Evolutionary conservation across 2,113 vertebrate genomes (phyloP).

Genomic region (Clinocottus analis): DNA sequence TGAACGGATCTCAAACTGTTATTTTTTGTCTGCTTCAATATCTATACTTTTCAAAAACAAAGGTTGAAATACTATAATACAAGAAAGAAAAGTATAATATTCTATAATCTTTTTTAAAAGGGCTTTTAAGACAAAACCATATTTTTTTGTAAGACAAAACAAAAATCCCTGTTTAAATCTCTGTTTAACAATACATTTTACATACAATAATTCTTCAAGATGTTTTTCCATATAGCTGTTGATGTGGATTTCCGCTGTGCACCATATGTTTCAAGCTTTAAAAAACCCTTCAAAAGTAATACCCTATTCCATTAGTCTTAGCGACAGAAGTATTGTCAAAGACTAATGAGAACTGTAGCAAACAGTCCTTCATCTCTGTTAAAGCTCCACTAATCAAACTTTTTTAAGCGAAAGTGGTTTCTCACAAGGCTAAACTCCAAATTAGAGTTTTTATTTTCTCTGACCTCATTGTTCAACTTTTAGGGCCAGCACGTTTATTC

Average conservation of each 20-base stretch:
- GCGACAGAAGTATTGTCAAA: neutral
- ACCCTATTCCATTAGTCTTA: neutral
- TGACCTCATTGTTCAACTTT: neutral
- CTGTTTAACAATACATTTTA: neutral
- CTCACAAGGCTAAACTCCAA: neutral
- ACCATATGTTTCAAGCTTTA: slow-evolving; percentile 7
- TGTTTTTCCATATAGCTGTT: neutral
- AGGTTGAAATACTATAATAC: neutral
- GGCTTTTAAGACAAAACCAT: neutral
- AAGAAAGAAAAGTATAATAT: neutral
- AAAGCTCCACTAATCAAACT: neutral
- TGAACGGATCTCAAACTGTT: slow-evolving; percentile 14
- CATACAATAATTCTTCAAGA: neutral
- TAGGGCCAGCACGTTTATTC: neutral
- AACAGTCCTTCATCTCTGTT: neutral
- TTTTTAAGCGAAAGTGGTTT: neutral
- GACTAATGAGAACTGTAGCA: neutral
- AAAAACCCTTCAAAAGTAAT: neutral
- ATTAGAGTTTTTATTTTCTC: neutral
- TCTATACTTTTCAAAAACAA: slow-evolving; percentile 24
- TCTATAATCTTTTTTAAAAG: neutral
- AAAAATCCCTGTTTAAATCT: neutral
- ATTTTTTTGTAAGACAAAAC: neutral
- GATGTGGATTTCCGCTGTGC: neutral
- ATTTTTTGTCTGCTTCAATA: slow-evolving; percentile 7